Conservation (phyloP, 2,888 invertebrate genomes). For the Zele albiditarsus region DNA sequence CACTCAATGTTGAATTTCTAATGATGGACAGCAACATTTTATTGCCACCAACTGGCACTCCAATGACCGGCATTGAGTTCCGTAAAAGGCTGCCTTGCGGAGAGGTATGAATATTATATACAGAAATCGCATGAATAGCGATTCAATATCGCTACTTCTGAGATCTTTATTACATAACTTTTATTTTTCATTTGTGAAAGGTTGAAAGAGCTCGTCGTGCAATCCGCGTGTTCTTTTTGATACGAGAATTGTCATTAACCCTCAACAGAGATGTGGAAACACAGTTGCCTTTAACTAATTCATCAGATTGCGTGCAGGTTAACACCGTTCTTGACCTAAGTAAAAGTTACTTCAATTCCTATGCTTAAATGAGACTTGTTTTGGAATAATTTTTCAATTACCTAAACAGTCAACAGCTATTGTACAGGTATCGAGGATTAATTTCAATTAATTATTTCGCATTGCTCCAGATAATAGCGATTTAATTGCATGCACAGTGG, state of each 20-base stretch:
- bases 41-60: conserved; percentile 95
- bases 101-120: conserved; percentile 80
- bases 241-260: conserved; percentile 86
- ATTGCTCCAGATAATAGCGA: conserved; percentile 92
- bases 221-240: conserved; percentile 93
- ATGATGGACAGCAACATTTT: conserved; percentile 97
- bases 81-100: conserved; percentile 96
- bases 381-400: conserved; percentile 13
- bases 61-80: conserved; percentile 96
- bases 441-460: background rate
- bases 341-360: conserved; percentile 72
- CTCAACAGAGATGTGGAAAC: conserved; percentile 88
- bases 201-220: conserved; percentile 91
- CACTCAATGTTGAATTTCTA: conserved; percentile 93
- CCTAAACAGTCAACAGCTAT: conserved; percentile 63
- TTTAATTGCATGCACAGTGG: conserved; percentile 95
- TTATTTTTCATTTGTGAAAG: conserved; percentile 70
- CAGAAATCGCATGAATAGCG: conserved; percentile 14
- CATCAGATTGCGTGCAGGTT: conserved; percentile 90
- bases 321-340: conserved; percentile 97
- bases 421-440: conserved; percentile 11
- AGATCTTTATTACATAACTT: conserved; percentile 35
- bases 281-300: conserved; percentile 91
- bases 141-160: no score
- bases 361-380: conserved; percentile 19